A percentile compares a stretch with the other conserved stretches of the same genome.
These are phyloP conservation scores for Cinara cedri DNA, from an alignment of 2,888 invertebrate genomes.

Conservation along the genomic window DNA sequence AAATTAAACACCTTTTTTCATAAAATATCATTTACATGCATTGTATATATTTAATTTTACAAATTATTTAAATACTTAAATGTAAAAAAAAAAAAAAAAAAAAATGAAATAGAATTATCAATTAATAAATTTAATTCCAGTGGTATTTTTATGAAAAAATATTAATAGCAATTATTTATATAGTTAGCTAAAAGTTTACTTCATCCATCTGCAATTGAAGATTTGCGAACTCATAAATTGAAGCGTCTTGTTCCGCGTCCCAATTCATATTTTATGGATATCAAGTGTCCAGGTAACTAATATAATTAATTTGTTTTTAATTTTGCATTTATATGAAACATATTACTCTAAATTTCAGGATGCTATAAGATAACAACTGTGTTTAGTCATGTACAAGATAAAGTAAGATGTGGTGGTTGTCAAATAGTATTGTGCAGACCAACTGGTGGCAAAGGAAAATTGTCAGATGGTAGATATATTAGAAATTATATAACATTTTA, in stretches of 20 bases:
- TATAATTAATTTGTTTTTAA: neutral
- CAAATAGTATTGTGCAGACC: constrained; percentile 97
- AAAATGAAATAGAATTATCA: too few species aligned
- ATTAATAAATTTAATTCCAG: too few species aligned
- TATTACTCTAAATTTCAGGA: constrained; percentile 64
- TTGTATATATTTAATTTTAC: too few species aligned
- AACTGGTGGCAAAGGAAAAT: constrained; percentile 95
- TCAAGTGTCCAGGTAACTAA: constrained; percentile 89
- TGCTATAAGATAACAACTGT: constrained; percentile 99
- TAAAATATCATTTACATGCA: too few species aligned
- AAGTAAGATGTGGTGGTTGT: constrained; percentile 97
- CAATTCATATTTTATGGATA: constrained; percentile 99
- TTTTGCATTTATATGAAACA: neutral
- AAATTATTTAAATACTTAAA: too few species aligned
- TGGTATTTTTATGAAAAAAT: too few species aligned
- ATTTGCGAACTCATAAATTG: constrained; percentile 92
- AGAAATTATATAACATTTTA: neutral
- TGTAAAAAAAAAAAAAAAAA: too few species aligned
- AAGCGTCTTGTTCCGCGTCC: constrained; percentile 98
- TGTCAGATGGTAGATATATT: constrained; percentile 79
- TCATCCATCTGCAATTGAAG: constrained; percentile 92
- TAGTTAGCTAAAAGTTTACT: constrained; percentile 91
- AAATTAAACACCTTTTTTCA: too few species aligned
- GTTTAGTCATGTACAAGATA: constrained; percentile 98
- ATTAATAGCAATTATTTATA: neutral